Conservation (phyloP, 2,113 vertebrate species). For the Willisornis vidua region DNA sequence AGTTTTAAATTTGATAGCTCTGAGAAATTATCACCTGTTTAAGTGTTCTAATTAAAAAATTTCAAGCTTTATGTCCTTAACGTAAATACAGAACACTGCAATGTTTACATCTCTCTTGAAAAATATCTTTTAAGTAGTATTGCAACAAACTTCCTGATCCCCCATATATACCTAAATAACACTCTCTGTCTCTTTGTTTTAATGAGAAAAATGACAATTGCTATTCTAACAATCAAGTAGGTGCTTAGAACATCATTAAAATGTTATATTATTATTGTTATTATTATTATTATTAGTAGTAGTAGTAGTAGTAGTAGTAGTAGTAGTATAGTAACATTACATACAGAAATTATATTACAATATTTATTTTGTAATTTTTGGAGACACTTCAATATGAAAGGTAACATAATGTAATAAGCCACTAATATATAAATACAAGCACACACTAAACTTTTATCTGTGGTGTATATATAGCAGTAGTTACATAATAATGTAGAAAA, state of each 20-base stretch:
- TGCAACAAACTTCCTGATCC: neutral
- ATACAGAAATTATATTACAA: neutral
- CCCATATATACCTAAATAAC: neutral
- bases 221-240: neutral
- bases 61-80: neutral
- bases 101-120: neutral
- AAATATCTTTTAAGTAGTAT: neutral
- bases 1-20: neutral
- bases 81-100: neutral
- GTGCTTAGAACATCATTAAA: neutral
- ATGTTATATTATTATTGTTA: too few species aligned
- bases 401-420: neutral
- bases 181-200: neutral
- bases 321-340: neutral
- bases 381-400: neutral
- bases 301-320: neutral
- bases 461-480: neutral
- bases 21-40: neutral
- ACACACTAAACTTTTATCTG: neutral
- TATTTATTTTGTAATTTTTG: neutral
- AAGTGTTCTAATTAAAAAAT: neutral
- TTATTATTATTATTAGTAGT: neutral
- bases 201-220: neutral
- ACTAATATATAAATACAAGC: neutral
- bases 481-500: neutral